Evolutionary conservation across 2,113 vertebrate species (phyloP).

Genomic region (Odobenus rosmarus): DNA sequence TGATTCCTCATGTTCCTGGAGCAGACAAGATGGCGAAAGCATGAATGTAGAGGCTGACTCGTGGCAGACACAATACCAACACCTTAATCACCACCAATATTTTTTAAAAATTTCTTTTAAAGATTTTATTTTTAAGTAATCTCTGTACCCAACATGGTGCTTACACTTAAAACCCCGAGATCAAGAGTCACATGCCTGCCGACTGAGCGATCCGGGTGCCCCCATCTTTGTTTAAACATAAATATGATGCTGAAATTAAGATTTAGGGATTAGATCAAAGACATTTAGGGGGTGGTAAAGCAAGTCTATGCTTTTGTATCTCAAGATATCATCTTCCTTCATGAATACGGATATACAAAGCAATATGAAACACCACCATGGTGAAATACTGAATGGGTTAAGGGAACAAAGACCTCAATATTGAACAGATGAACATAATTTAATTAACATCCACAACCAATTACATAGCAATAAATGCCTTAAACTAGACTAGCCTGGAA

Average conservation of each 20-base stretch:
- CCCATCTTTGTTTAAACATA: background rate
- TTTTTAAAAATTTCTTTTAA: background rate
- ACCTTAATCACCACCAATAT: background rate
- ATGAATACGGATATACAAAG: background rate
- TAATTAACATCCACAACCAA: background rate
- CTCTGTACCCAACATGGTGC: background rate
- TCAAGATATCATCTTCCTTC: background rate
- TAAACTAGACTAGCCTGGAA: background rate
- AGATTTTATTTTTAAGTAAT: background rate
- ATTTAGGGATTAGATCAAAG: background rate
- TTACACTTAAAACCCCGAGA: background rate
- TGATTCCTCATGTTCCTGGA: slow-evolving; percentile 47
- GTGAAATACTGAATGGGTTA: background rate
- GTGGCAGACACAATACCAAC: background rate
- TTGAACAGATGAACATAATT: background rate
- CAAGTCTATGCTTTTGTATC: background rate
- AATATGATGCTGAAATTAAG: background rate
- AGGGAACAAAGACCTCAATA: background rate
- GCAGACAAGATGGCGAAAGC: background rate
- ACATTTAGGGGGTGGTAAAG: background rate
- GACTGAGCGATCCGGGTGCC: background rate
- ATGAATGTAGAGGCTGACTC: background rate
- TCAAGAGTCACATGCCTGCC: background rate
- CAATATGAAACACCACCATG: background rate
- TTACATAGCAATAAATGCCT: background rate